Conservation (phyloP, 1,140 invertebrate genomes). For the Sitodiplosis mosellana region DNA sequence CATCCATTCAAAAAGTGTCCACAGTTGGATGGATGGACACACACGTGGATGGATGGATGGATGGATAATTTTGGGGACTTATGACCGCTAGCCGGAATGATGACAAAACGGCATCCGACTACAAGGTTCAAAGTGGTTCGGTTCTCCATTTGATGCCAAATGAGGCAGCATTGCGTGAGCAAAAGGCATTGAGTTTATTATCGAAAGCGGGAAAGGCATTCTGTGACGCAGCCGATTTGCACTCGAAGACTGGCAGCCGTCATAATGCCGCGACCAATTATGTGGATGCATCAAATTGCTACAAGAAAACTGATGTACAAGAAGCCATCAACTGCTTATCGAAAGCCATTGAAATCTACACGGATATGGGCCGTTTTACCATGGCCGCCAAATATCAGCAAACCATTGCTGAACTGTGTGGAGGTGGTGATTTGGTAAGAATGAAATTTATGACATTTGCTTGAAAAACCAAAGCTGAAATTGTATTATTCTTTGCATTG, state of each 20-base stretch:
- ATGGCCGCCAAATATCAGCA: slow-evolving; percentile 98
- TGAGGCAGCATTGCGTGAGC: no score
- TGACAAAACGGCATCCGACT: slow-evolving; percentile 95
- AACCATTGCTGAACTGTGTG: slow-evolving; percentile 94
- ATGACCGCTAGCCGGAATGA: no score
- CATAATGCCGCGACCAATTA: slow-evolving; percentile 91
- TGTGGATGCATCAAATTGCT: slow-evolving; percentile 94
- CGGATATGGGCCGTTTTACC: slow-evolving; percentile 95
- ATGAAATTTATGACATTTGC: neutral
- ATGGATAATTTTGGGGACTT: no score
- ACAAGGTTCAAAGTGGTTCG: slow-evolving; percentile 95
- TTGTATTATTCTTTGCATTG: neutral
- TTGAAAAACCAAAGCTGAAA: neutral
- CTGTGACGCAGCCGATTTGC: slow-evolving; percentile 71
- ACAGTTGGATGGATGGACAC: no score
- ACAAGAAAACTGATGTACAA: slow-evolving; percentile 59
- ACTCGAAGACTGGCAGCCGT: slow-evolving; percentile 66
- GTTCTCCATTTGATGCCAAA: slow-evolving; percentile 92
- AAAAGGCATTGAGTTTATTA: no score
- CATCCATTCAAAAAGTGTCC: no score
- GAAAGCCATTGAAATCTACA: slow-evolving; percentile 96
- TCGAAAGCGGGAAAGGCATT: slow-evolving; percentile 82
- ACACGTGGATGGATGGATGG: no score
- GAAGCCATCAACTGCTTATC: slow-evolving; percentile 82
- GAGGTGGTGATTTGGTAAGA: slow-evolving; percentile 78